These are phyloP conservation scores for Sapajus apella DNA, from an alignment of 2,113 vertebrate genomes.

Conservation along the genomic window DNA sequence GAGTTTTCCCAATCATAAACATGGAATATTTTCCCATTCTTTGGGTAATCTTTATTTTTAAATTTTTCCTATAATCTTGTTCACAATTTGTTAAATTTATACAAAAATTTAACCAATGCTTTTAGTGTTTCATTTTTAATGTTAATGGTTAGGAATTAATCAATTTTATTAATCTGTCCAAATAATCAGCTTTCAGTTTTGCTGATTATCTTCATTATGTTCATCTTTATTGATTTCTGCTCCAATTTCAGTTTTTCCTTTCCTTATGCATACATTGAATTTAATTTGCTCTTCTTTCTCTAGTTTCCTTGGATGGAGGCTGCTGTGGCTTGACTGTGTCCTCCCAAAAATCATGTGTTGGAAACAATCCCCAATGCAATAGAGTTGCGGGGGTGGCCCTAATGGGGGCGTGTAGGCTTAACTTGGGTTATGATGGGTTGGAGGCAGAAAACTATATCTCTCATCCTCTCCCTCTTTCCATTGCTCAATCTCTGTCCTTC, in stretches of 20 bases:
- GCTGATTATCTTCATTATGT: neutral
- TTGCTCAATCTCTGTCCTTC: neutral
- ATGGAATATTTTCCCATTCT: neutral
- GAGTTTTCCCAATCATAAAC: neutral
- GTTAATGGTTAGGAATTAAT: neutral
- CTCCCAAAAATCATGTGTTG: neutral
- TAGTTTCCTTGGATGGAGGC: neutral
- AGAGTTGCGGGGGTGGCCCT: neutral
- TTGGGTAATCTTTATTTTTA: neutral
- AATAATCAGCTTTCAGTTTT: neutral
- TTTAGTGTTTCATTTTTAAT: neutral
- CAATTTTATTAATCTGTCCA: neutral
- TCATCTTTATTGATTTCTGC: neutral
- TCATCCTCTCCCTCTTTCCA: neutral
- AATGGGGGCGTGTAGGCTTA: neutral
- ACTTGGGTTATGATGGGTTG: too few species aligned
- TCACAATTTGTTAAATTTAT: neutral
- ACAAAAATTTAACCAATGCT: too few species aligned
- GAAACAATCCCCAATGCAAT: neutral
- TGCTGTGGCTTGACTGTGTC: neutral
- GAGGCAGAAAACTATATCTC: neutral
- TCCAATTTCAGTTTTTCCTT: neutral
- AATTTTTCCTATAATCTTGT: neutral
- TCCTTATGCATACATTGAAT: neutral
- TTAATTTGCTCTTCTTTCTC: neutral